Evolutionary conservation across 2,888 invertebrate species (phyloP).

Genomic region (Oligia latruncula): DNA sequence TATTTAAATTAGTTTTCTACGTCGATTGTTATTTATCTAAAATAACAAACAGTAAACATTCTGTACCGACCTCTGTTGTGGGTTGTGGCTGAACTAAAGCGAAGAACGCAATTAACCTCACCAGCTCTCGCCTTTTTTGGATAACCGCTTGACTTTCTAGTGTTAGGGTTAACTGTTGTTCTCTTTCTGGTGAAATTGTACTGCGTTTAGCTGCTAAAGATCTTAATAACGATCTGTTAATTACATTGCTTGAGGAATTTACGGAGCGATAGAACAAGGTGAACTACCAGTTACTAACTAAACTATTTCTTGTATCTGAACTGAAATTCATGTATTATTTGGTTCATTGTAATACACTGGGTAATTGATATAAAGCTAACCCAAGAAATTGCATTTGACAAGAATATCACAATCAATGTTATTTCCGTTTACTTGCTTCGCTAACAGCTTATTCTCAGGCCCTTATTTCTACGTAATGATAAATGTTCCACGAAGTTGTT

Average conservation of each 20-base stretch:
- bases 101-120: slow-evolving; percentile 60
- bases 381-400: slow-evolving; percentile 13
- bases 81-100: slow-evolving; percentile 10
- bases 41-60: slow-evolving; percentile 14
- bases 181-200: slow-evolving; percentile 20
- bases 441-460: slow-evolving; percentile 39
- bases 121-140: slow-evolving; percentile 61
- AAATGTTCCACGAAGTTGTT: slow-evolving; percentile 61
- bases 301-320: neutral
- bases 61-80: slow-evolving; percentile 27
- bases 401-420: slow-evolving; percentile 18
- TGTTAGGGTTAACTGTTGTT: slow-evolving; percentile 41
- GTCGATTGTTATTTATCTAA: neutral
- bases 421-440: slow-evolving; percentile 22
- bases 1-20: neutral
- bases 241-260: neutral
- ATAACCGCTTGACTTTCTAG: slow-evolving; percentile 51
- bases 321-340: neutral
- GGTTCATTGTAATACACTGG: neutral
- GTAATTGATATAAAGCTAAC: neutral
- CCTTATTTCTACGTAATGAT: slow-evolving; percentile 45
- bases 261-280: neutral
- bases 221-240: slow-evolving; percentile 19
- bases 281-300: neutral
- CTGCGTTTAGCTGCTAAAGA: slow-evolving; percentile 8